These are phyloP conservation scores for Oedothorax gibbosus DNA, from an alignment of 1,140 invertebrate genomes.

Conservation along the genomic window DNA sequence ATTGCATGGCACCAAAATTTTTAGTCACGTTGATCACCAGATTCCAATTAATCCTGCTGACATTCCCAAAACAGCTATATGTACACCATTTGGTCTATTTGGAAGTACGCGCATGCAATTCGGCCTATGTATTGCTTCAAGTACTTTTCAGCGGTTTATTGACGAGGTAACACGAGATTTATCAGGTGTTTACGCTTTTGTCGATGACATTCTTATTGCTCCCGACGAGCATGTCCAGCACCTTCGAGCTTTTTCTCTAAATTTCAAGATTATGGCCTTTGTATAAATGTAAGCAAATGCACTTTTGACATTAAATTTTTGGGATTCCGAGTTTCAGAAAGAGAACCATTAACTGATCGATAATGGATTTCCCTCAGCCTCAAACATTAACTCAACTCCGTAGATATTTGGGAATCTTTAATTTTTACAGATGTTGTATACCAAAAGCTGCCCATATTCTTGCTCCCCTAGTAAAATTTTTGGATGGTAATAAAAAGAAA, in stretches of 20 bases:
- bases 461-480: neutral
- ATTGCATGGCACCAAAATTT: slow-evolving; percentile 24
- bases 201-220: slow-evolving; percentile 67
- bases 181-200: slow-evolving; percentile 13
- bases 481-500: slow-evolving; percentile 7
- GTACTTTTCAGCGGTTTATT: slow-evolving; percentile 53
- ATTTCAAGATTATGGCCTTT: slow-evolving; percentile 65
- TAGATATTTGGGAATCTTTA: slow-evolving; percentile 67
- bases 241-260: slow-evolving; percentile 66
- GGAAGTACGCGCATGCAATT: slow-evolving; percentile 59
- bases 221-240: slow-evolving; percentile 67
- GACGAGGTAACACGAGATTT: slow-evolving; percentile 41
- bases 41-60: no score
- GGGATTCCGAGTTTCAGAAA: slow-evolving; percentile 14
- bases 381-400: slow-evolving; percentile 65
- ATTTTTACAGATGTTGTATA: slow-evolving; percentile 66
- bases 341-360: slow-evolving; percentile 25
- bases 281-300: slow-evolving; percentile 64
- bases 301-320: slow-evolving; percentile 56
- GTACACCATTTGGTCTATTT: slow-evolving; percentile 50
- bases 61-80: slow-evolving; percentile 58
- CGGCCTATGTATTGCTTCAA: slow-evolving; percentile 50
- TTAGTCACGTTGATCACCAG: slow-evolving; percentile 2
- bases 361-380: slow-evolving; percentile 63
- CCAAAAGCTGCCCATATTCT: slow-evolving; percentile 27